Percentiles rank a stretch among this genome's conserved stretches.
Conservation (phyloP, 2,888 invertebrate genomes). For the Zootermopsis nevadensis region DNA sequence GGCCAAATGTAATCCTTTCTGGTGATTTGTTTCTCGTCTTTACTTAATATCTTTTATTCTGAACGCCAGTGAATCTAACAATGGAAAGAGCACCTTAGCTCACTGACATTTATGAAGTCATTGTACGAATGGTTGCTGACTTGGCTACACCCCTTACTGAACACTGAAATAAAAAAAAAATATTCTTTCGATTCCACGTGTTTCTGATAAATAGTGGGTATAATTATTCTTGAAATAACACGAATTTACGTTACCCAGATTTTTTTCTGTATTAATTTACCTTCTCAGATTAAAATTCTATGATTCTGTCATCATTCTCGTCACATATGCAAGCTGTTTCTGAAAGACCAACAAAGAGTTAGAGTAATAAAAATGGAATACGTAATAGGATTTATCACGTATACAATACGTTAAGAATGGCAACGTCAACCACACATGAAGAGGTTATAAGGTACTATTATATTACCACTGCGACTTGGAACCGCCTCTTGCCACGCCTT, state of each 20-base stretch:
- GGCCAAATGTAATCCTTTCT: too few relatives aligned
- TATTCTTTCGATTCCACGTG: too few relatives aligned
- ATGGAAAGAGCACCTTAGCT: too few relatives aligned
- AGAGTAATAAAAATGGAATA: neutral
- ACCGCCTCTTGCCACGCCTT: constrained; percentile 37
- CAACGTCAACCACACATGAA: neutral
- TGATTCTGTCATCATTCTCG: neutral
- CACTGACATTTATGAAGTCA: too few relatives aligned
- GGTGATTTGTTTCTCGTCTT: too few relatives aligned
- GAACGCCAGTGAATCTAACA: too few relatives aligned
- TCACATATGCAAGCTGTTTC: neutral
- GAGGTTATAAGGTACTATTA: constrained; percentile 18
- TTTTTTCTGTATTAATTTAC: neutral
- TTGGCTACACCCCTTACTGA: too few relatives aligned
- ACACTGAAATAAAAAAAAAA: too few relatives aligned
- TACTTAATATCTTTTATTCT: too few relatives aligned
- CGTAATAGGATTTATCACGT: neutral
- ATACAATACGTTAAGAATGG: neutral
- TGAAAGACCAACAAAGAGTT: neutral
- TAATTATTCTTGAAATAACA: neutral
- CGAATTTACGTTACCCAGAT: neutral
- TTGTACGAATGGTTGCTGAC: too few relatives aligned
- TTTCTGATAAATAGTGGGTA: too few relatives aligned
- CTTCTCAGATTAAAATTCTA: neutral
- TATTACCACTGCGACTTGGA: neutral